Evolutionary conservation across 2,888 invertebrate genomes (phyloP).

Genomic region (Diogma glabrata): DNA sequence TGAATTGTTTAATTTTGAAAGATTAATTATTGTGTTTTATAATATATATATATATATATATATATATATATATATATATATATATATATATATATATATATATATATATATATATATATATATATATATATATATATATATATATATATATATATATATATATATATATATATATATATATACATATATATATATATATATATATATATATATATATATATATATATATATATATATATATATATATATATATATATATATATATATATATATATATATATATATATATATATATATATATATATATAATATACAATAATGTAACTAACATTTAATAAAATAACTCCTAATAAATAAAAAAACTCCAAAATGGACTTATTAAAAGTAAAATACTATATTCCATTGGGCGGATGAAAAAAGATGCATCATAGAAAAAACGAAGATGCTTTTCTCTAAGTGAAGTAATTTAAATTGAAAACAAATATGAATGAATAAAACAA

Average conservation of each 20-base stretch:
- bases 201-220: neutral
- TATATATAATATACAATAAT: no score
- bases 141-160: neutral
- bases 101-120: neutral
- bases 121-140: neutral
- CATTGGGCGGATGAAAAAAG: no score
- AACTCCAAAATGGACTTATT: no score
- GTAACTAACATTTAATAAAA: no score
- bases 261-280: neutral
- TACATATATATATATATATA: neutral
- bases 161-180: neutral
- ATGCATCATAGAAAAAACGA: no score
- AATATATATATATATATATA: neutral
- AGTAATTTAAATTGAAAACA: no score
- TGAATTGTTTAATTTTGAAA: no score
- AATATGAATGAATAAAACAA: no score
- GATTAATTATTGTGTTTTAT: no score
- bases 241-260: neutral
- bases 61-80: neutral
- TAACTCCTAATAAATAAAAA: no score
- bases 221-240: neutral
- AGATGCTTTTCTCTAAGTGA: no score
- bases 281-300: neutral
- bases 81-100: neutral
- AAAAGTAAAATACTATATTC: no score